Percentiles rank a stretch among this genome's conserved stretches.
Conservation (phyloP, 2,888 invertebrate genomes). For the Ophioninae sp. region DNA sequence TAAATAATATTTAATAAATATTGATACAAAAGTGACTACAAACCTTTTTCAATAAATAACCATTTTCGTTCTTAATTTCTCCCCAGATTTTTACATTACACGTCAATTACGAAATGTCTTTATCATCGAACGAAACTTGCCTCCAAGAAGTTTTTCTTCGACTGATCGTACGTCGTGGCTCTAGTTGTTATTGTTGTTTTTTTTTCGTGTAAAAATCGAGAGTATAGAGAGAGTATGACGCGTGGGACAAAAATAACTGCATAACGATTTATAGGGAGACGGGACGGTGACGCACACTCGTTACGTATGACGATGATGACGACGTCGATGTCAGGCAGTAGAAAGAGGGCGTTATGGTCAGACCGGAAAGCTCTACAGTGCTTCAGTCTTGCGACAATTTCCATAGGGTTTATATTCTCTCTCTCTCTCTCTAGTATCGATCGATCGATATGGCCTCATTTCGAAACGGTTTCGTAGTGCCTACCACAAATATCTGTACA, state of each 20-base stretch:
- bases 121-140: too few relatives aligned
- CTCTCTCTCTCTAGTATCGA: constrained; percentile 19
- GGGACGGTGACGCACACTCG: constrained; percentile 29
- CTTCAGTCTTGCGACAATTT: constrained; percentile 29
- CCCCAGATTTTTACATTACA: too few relatives aligned
- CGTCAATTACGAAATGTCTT: too few relatives aligned
- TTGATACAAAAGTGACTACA: too few relatives aligned
- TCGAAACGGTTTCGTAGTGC: constrained; percentile 26
- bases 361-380: constrained; percentile 22
- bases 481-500: constrained; percentile 32
- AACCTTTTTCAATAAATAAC: too few relatives aligned
- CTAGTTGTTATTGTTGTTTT: background rate
- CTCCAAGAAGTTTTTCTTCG: too few relatives aligned
- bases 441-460: constrained; percentile 55
- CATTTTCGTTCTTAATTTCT: too few relatives aligned
- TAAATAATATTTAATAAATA: too few relatives aligned
- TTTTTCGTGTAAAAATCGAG: background rate
- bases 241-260: background rate
- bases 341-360: constrained; percentile 50
- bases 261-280: constrained; percentile 12
- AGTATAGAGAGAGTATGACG: background rate
- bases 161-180: too few relatives aligned
- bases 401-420: constrained; percentile 37
- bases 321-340: constrained; percentile 11
- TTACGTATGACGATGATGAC: constrained; percentile 23